phyloP scores from a whole-genome alignment of 2,888 invertebrate species.

The Heteropelma amictum region DNA sequence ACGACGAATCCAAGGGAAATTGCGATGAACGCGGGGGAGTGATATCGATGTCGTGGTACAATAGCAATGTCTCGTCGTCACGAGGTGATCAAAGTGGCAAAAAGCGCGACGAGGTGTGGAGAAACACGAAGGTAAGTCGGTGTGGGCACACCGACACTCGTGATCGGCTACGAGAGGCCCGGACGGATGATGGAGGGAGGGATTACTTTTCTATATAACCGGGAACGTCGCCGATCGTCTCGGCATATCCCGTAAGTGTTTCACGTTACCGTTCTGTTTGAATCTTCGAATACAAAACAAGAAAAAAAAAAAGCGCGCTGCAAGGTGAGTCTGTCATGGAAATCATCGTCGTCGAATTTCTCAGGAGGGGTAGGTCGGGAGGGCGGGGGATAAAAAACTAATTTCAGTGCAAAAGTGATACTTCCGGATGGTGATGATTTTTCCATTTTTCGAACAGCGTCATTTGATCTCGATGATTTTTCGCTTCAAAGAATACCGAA shows the following conservation, averaged over 20 bases:
- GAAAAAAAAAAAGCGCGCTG: conserved; percentile 12
- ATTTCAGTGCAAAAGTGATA: conserved; percentile 33
- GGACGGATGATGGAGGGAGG: conserved; percentile 65
- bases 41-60: not conserved
- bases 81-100: conserved; percentile 1
- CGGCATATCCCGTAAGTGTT: conserved; percentile 74
- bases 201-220: conserved; percentile 75
- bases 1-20: not conserved
- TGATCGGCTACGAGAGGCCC: conserved; percentile 54
- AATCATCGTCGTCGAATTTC: conserved; percentile 3
- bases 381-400: not conserved
- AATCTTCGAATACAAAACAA: not conserved
- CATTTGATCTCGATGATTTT: not conserved
- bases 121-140: conserved; percentile 18
- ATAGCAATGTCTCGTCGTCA: not conserved
- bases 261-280: conserved; percentile 57
- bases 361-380: not conserved
- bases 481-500: not conserved
- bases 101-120: conserved; percentile 29
- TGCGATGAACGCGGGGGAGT: not conserved
- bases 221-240: conserved; percentile 70
- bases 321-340: conserved; percentile 51
- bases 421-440: conserved; percentile 15
- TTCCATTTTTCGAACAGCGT: not conserved
- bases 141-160: conserved; percentile 63